Conservation (phyloP, 2,888 invertebrate genomes). For the Stenodera caucasica region DNA sequence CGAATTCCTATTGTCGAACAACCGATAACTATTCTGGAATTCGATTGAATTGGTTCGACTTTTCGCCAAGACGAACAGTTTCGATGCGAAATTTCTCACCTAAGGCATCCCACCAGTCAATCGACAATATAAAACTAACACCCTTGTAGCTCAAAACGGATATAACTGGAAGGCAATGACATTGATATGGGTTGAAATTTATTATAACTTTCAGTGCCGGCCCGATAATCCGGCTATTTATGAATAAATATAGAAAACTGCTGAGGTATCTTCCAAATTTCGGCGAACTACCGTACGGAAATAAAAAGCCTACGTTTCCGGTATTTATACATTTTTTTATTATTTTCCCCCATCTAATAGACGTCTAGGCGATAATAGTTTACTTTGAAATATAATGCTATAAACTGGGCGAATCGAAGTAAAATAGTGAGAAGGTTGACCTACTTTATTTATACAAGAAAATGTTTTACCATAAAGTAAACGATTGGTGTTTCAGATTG, state of each 20-base stretch:
- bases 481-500: neutral
- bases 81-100: neutral
- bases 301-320: no score
- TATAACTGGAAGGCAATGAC: neutral
- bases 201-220: no score
- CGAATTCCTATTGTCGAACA: no score
- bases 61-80: no score
- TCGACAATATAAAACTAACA: neutral
- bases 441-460: neutral
- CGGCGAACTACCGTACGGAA: no score
- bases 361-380: conserved; percentile 8
- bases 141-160: neutral
- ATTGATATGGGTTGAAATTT: neutral
- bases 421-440: neutral
- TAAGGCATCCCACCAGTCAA: neutral
- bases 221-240: no score
- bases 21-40: no score
- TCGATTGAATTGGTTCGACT: no score
- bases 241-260: no score
- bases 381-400: conserved; percentile 27
- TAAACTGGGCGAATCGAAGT: conserved; percentile 14
- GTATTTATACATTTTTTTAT: no score
- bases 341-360: no score
- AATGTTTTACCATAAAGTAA: neutral
- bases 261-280: no score